Evolutionary conservation across 2,888 invertebrate genomes (phyloP).

Genomic region (Dione juno): DNA sequence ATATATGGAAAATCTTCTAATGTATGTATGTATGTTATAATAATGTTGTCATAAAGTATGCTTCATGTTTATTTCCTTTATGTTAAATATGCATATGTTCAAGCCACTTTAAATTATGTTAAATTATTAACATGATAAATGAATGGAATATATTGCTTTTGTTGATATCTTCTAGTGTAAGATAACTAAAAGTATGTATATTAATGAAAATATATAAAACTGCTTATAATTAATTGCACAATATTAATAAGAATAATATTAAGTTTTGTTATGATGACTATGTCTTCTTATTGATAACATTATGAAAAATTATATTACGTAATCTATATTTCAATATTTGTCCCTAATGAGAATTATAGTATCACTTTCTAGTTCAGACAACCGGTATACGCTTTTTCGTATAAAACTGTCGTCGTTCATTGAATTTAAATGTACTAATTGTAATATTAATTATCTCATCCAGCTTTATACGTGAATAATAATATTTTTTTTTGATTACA

Average conservation of each 20-base stretch:
- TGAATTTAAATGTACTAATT: neutral
- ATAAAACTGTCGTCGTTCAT: neutral
- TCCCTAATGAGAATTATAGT: no score
- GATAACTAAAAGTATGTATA: neutral
- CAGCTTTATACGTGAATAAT: neutral
- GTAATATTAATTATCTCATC: neutral
- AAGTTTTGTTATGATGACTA: slow-evolving; percentile 8
- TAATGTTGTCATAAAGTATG: no score
- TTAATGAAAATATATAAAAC: neutral
- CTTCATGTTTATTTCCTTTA: no score
- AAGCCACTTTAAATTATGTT: no score
- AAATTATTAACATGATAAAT: neutral
- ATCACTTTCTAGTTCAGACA: neutral
- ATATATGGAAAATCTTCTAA: no score
- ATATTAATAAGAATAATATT: neutral
- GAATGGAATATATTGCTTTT: neutral
- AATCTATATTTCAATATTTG: neutral
- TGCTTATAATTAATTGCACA: neutral
- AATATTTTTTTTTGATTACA: no score
- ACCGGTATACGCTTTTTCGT: neutral
- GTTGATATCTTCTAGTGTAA: no score
- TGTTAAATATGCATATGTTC: no score
- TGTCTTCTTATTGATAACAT: neutral
- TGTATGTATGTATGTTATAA: no score
- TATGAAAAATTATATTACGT: neutral